Evolutionary conservation across 30 jellyfish, hydroid and myxozoan species (phyloP).

Genomic region (Morbakka virulenta): DNA sequence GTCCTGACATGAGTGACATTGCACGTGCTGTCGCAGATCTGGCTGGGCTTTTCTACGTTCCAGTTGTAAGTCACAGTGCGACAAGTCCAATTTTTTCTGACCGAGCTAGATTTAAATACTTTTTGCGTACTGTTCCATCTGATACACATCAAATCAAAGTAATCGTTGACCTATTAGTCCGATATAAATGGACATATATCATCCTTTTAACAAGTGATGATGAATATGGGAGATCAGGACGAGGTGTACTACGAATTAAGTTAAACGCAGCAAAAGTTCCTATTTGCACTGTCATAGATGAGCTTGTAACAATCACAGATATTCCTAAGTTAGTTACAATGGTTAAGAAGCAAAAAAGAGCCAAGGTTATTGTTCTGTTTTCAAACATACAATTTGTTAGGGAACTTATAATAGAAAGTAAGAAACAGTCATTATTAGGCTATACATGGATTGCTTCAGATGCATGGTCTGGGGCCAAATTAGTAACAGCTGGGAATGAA

Average conservation of each 20-base stretch:
- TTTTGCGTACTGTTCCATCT: constrained; percentile 88
- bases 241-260: constrained; percentile 46
- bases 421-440: constrained; percentile 9
- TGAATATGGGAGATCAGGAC: constrained; percentile 87
- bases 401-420: constrained; percentile 14
- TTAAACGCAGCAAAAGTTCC: not conserved
- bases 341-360: constrained; percentile 8
- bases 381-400: constrained; percentile 6
- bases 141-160: constrained; percentile 55
- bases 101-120: constrained; percentile 58
- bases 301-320: constrained; percentile 12
- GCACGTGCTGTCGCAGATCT: constrained; percentile 86
- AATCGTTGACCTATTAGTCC: constrained; percentile 33
- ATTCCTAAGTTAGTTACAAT: constrained; percentile 9
- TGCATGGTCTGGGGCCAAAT: constrained; percentile 51
- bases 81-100: constrained; percentile 67
- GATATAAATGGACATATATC: constrained; percentile 66
- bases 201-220: constrained; percentile 69
- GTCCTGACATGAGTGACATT: constrained; percentile 74
- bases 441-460: constrained; percentile 69
- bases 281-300: constrained; percentile 74
- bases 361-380: constrained; percentile 43
- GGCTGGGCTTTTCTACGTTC: constrained; percentile 71
- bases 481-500: constrained; percentile 4
- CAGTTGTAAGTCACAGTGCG: constrained; percentile 84